Base-by-base conservation (phyloP, 2,797 vertebrate species). In the Limnodromus scolopaceus region DNA sequence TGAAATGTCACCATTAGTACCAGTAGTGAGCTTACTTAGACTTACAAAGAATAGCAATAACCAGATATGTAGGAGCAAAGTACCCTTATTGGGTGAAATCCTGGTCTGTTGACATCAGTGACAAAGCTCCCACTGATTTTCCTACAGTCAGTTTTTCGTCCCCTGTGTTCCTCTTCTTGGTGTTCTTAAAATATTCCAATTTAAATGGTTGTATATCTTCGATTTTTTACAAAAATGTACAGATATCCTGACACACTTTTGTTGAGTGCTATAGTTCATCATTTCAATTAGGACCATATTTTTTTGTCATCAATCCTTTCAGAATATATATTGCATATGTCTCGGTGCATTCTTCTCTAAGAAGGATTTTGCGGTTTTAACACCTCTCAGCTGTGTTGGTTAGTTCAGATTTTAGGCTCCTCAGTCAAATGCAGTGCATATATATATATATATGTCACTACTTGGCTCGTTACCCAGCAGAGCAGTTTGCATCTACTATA, bases 331-430 rank as follows among this genome's bases (percentile, higher is more conserved):
- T 76, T 87, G 27, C 38, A 23, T 83, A 24, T 43, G 15, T 39
- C 45, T 89, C 41, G 38, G 13, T 17, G 24, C 12, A 71, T 64
- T 75, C 23, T 84, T 87, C 9, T 53, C n/a, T 89, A 57, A 71
- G 75, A 61, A 58, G 32, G 14, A 49, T 20, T 81, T 85, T 84
- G 55, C 1, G 0, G 5, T 86, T 91, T 92, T 70, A 86, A 57
- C 17, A 30, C 54, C 24, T 69, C 48, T 83, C 58, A 71, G 23
- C 86, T 86, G 51, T 89, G 41, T 69, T 97, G 81, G 36, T 86
- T 92, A 94, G 88, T 83, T 96, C 49, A 55, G 81, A 94, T 87
- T 95, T 97, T 84, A 94, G 69, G 27, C 53, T 89, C 5, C 92
- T 96, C 76, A 63, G 64, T 95, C 84, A 96, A 97, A 97, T 93